Percentiles rank a stretch among this genome's conserved stretches.
phyloP scores from a whole-genome alignment of 2,113 vertebrate genomes.

The Spheniscus mendiculus region DNA sequence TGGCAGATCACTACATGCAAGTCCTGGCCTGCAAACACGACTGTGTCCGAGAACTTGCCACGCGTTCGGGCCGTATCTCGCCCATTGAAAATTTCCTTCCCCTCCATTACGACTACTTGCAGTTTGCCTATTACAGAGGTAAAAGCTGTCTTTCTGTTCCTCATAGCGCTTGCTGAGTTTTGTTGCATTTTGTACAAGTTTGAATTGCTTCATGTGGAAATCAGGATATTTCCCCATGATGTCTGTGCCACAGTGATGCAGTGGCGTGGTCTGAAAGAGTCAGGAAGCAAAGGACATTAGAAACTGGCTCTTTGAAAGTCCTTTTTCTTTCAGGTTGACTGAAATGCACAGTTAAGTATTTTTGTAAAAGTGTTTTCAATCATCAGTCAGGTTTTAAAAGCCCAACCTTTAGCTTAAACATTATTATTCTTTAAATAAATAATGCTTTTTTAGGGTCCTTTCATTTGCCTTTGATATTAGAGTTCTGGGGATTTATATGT shows the following conservation, averaged over 20 bases:
- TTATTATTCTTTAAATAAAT: background rate
- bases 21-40: slow-evolving; percentile 91
- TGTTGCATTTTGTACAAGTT: background rate
- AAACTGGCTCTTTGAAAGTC: background rate
- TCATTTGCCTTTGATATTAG: background rate
- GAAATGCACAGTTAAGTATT: background rate
- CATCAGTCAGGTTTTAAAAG: background rate
- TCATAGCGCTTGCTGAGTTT: background rate
- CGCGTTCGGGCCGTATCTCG: slow-evolving; percentile 88
- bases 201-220: background rate
- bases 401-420: background rate
- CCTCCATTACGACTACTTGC: slow-evolving; percentile 93
- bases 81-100: slow-evolving; percentile 96
- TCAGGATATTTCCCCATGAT: background rate
- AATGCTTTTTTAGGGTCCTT: background rate
- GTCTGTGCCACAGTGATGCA: no score
- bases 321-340: background rate
- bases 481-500: background rate
- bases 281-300: background rate
- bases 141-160: background rate
- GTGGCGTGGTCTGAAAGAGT: background rate
- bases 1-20: slow-evolving; percentile 93
- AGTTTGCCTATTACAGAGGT: slow-evolving; percentile 96
- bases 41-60: slow-evolving; percentile 91
- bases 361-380: background rate